These are phyloP conservation scores for Listronotus bonariensis DNA, from an alignment of 1,140 invertebrate species.

Conservation along the genomic window DNA sequence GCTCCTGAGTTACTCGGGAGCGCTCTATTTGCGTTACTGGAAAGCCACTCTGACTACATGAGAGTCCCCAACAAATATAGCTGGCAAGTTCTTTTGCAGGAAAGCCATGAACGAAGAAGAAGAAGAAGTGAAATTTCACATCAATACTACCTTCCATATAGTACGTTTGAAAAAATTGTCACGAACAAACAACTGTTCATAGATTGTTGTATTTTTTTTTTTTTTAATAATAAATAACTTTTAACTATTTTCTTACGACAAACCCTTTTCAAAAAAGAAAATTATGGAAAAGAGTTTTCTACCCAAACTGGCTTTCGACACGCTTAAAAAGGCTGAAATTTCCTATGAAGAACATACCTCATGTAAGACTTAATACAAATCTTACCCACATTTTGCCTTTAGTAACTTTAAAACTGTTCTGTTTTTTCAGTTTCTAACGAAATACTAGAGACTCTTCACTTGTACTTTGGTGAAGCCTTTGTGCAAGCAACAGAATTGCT, in stretches of 20 bases:
- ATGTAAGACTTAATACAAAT: constrained; percentile 10
- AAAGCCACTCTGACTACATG: too few species aligned
- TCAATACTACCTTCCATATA: background rate
- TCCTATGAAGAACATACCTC: constrained; percentile 28
- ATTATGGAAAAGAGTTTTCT: constrained; percentile 33
- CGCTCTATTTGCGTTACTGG: too few species aligned
- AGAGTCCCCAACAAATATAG: too few species aligned
- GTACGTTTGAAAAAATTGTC: background rate
- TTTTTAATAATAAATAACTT: too few species aligned
- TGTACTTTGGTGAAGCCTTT: constrained; percentile 62
- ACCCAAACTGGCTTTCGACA: constrained; percentile 39
- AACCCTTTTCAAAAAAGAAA: too few species aligned
- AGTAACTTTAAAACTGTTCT: background rate
- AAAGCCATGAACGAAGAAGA: too few species aligned
- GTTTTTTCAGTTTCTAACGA: constrained; percentile 56
- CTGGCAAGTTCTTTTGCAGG: too few species aligned
- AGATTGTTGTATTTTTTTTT: too few species aligned
- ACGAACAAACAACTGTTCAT: background rate
- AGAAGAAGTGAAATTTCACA: too few species aligned
- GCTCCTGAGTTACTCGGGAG: too few species aligned
- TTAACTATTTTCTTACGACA: too few species aligned
- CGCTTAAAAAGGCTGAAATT: constrained; percentile 39
- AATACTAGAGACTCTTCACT: constrained; percentile 60
- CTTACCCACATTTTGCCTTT: background rate
- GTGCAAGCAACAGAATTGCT: constrained; percentile 64